Evolutionary conservation across 2,888 invertebrate genomes (phyloP), one percentile per base, ranked within the genome.

Genomic region (Orthosia incerta): DNA sequence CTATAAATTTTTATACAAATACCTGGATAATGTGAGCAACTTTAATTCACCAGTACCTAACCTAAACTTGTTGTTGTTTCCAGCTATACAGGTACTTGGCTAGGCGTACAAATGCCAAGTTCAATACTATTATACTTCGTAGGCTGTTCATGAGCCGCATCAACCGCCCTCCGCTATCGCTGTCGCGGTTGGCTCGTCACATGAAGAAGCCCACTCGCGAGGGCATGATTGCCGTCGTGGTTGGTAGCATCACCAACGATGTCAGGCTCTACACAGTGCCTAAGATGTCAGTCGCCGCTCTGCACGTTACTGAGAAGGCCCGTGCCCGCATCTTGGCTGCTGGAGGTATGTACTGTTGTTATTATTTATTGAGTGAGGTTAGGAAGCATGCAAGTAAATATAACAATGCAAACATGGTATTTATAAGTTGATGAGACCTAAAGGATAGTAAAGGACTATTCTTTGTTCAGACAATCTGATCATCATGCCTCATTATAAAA

Each of bases 121-220:
- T 99, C 97, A 99, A 99, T 96, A 97, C 98, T 94, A 99, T 99
- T 88, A 97, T 99, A 70, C 95, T 99, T 93, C 98, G 98, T 93
- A 97, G 99, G 90, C 97, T 99, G 91, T 99, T 99, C 96, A 99
- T 99, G 99, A 99, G 99, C 95, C 98, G 98, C 92, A 99, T 98
- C 89, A 98, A 99, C 96, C 97, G 98, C 82, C 99, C 99, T 74
- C 99, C 99, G 83, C 97, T 99, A 90, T 99, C 99, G 5, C 91
- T 99, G 86, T 98, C 99, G 60, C 98, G 98, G 85, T 96, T 99
- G 90, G 97, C 97, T 18, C 97, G 99, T 80, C 97, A 98, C 92
- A 98, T 99, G 98, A 98, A 98, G 93, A 97, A 98, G 86, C 98
- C 98, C 15, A 97, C 97, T 84, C 98, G 99, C 78, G 98, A 98